Evolutionary conservation across 2,888 invertebrate genomes (phyloP).

Genomic region (Diachrysia chrysitis): DNA sequence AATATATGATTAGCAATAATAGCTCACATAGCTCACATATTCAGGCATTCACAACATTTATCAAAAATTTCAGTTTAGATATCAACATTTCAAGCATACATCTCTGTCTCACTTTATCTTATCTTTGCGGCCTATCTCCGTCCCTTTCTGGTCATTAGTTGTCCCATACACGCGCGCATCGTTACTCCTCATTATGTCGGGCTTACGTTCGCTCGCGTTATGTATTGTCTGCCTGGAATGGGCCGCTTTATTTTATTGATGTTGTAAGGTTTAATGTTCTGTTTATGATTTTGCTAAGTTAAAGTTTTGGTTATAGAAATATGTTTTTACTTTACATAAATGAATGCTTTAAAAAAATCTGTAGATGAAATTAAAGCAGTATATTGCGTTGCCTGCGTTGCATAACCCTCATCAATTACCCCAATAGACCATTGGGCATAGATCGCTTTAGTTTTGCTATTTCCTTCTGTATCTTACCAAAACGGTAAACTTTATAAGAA

Average conservation of each 20-base stretch:
- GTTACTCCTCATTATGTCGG: conserved; percentile 85
- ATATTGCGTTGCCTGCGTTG: too few species aligned
- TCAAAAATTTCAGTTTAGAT: conserved; percentile 70
- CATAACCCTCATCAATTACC: too few species aligned
- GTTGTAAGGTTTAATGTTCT: conserved; percentile 51
- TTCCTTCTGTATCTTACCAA: too few species aligned
- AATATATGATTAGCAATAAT: conserved; percentile 44
- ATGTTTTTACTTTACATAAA: too few species aligned
- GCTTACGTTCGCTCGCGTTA: conserved; percentile 75
- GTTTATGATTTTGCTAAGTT: conserved; percentile 21
- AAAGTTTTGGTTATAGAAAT: not conserved
- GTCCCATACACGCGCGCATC: conserved; percentile 79
- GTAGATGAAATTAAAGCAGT: too few species aligned
- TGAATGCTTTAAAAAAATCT: too few species aligned
- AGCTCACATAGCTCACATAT: conserved; percentile 57
- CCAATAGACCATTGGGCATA: too few species aligned
- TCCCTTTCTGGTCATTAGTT: conserved; percentile 75
- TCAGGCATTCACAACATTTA: conserved; percentile 61
- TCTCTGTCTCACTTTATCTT: conserved; percentile 58
- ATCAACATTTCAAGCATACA: conserved; percentile 60
- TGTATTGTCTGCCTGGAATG: conserved; percentile 80
- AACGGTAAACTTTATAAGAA: too few species aligned
- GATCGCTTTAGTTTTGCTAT: too few species aligned
- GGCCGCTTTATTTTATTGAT: conserved; percentile 83
- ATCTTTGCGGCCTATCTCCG: conserved; percentile 20